Conservation (phyloP, 2,797 vertebrate species). For the Pitangus sulphuratus region DNA sequence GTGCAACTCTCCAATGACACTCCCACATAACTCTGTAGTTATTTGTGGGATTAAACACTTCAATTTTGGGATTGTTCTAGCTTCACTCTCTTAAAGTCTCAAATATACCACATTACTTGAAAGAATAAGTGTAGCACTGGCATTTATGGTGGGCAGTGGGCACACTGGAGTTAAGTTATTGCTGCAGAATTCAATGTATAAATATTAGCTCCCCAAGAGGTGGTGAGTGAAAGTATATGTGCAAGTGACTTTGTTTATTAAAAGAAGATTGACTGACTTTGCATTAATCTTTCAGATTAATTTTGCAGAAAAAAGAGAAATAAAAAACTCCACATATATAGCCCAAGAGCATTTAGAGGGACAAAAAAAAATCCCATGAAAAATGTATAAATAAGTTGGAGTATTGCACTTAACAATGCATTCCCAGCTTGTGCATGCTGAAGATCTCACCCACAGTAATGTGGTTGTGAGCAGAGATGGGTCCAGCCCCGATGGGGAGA, state of each 20-base stretch:
- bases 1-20: neutral
- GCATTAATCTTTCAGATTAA: neutral
- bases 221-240: neutral
- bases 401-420: neutral
- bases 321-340: neutral
- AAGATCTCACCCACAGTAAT: neutral
- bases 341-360: conserved; percentile 5
- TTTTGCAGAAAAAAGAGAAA: neutral
- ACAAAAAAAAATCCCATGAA: neutral
- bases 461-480: neutral
- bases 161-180: neutral
- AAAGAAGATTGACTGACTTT: neutral
- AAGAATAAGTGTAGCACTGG: neutral
- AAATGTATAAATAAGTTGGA: conserved; percentile 1
- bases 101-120: neutral
- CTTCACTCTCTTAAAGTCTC: neutral
- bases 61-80: neutral
- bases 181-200: neutral
- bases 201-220: neutral
- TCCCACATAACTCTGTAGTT: neutral
- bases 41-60: neutral
- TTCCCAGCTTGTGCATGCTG: neutral
- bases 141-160: neutral
- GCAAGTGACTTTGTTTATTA: neutral
- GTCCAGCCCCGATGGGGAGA: neutral